Evolutionary conservation across 1,140 invertebrate genomes (phyloP).

Genomic region (Ceratitis capitata): DNA sequence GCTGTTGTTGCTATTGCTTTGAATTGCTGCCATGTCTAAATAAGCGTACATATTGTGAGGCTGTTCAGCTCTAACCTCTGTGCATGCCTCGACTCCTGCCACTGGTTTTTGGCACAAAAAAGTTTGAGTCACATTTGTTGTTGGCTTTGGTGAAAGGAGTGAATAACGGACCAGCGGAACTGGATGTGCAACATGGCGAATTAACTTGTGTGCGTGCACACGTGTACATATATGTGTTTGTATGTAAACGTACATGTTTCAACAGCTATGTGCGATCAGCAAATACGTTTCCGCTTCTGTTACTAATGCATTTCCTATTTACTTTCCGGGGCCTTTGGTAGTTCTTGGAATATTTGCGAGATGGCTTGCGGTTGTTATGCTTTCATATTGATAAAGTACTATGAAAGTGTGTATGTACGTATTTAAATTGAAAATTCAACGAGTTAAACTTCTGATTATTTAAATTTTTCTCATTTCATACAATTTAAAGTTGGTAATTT

Average conservation of each 20-base stretch:
- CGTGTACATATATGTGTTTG: too few species aligned
- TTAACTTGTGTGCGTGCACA: background rate
- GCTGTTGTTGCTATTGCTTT: background rate
- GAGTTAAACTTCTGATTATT: conserved; percentile 30
- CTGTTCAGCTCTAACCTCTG: background rate
- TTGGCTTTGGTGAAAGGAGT: conserved; percentile 2
- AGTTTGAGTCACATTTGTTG: background rate
- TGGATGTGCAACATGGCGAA: background rate
- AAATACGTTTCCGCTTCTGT: conserved; percentile 57
- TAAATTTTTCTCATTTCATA: background rate
- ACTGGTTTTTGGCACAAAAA: background rate
- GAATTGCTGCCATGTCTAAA: background rate
- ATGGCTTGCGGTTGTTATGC: background rate
- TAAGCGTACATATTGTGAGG: background rate
- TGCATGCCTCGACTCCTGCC: background rate
- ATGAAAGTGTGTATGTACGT: background rate
- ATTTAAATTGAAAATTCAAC: background rate
- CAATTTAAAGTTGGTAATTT: conserved; percentile 19
- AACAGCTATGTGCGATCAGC: conserved; percentile 55
- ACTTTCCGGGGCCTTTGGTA: conserved; percentile 45
- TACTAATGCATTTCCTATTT: conserved; percentile 58
- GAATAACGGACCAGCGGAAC: background rate
- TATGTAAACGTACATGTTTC: too few species aligned
- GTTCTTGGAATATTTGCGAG: background rate
- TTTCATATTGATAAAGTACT: background rate